Percentiles rank a stretch among this genome's conserved stretches.
phyloP scores from a whole-genome alignment of 2,113 vertebrate genomes.

The Phocoena phocoena region DNA sequence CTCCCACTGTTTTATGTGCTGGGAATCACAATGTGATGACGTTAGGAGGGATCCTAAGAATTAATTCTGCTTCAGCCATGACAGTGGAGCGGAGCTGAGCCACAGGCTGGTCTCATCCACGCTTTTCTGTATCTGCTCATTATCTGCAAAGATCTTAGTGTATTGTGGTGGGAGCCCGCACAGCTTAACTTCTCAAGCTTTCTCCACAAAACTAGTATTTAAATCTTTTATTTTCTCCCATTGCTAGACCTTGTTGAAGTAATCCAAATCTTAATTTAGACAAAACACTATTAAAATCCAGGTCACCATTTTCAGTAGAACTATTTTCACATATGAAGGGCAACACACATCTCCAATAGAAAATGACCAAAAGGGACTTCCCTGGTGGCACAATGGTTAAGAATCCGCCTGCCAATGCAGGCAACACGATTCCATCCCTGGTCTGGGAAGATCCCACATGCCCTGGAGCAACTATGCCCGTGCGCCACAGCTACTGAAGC shows the following conservation, averaged over 20 bases:
- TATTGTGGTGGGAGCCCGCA: neutral
- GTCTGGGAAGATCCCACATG: too few species aligned
- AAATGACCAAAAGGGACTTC: neutral
- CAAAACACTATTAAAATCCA: neutral
- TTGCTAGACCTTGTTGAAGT: neutral
- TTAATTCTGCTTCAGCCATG: neutral
- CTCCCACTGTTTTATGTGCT: neutral
- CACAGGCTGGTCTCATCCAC: neutral
- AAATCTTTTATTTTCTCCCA: neutral
- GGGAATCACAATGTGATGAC: neutral
- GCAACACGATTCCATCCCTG: too few species aligned
- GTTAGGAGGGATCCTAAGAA: neutral
- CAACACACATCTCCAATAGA: neutral
- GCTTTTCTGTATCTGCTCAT: neutral
- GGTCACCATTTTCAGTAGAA: neutral
- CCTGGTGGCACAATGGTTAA: too few species aligned
- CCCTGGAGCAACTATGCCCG: too few species aligned
- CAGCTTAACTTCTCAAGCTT: neutral
- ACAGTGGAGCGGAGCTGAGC: neutral
- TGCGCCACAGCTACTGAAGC: too few species aligned
- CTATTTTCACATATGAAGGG: neutral
- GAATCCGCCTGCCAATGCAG: too few species aligned
- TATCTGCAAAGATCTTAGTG: neutral
- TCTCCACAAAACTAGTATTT: neutral
- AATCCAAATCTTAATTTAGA: neutral